Base-by-base conservation (phyloP, 2,797 vertebrate species). In the Sorex maritimensis region DNA sequence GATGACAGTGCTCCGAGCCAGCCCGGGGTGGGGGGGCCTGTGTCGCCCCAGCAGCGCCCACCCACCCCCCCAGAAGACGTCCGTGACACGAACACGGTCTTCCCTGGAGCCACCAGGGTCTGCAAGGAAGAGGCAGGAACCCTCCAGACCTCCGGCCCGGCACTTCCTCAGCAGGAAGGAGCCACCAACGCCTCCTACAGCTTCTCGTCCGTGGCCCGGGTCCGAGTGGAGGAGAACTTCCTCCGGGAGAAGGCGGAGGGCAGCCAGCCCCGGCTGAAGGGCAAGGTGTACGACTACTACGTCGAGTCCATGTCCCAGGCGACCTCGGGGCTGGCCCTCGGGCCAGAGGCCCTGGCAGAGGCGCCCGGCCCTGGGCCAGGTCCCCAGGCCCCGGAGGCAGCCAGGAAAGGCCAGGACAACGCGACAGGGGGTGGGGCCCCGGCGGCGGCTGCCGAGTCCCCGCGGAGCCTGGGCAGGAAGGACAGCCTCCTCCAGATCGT, bases 281-380 rank as follows among this genome's bases (percentile, higher is more conserved):
- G 99, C 63, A 99, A 99, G 94, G 98, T 99, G 93, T 99, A 99
- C 0, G 98, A 99, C 72, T 99, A 99, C 95, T 99, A 97, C 0
- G 96, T 99, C 7, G 98, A 99, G 93, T 99, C 99, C 0, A 97
- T 96, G 13, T 99, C 99, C 3, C 98, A 98, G 58, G 98, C 98
- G 0, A 55, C 98, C 78, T 98, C 92, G 1, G 97, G 97, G 1
- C 26, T 19, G 28, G 34, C 63, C 0, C 8, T 84, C 65, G n/a
- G 69, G 44, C 5, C 26, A 3, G 75, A 81, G 3, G 34, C 67
- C 52, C 71, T 46, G 79, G 8, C n/a, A 0, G 58, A 77, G 73
- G 52, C 41, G 24, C 61, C 85, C 0, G 23, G n/a, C 44, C 28
- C 79, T 19, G 30, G 4, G 26, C 72, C 86, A 71, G 55, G 12